These are phyloP conservation scores for Indicator indicator DNA, from an alignment of 2,113 vertebrate genomes.

Conservation along the genomic window DNA sequence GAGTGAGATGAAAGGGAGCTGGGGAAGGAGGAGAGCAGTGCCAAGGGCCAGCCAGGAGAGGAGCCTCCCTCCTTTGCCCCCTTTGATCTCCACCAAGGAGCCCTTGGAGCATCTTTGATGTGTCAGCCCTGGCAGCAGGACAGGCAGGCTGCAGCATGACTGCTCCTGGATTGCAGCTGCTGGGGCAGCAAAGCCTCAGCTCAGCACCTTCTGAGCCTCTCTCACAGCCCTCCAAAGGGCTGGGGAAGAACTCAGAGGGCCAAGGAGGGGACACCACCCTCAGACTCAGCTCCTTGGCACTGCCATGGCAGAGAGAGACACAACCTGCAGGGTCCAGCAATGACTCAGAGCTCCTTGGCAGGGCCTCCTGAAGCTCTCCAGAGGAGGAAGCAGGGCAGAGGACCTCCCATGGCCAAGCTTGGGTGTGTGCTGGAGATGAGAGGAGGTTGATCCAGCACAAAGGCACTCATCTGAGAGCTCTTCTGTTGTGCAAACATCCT, in stretches of 20 bases:
- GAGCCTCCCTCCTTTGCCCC: not conserved
- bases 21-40: not conserved
- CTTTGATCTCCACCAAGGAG: constrained; percentile 1
- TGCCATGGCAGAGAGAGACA: not conserved
- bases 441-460: not conserved
- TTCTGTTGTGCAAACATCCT: no score
- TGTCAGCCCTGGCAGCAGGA: not conserved
- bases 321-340: no score
- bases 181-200: not conserved
- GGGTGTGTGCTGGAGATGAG: no score
- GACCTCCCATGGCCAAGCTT: not conserved
- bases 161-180: not conserved
- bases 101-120: constrained; percentile 27
- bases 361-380: not conserved
- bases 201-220: not conserved
- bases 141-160: constrained; percentile 15
- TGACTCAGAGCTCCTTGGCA: no score
- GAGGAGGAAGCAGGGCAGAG: not conserved
- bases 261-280: not conserved
- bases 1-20: not conserved
- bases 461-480: not conserved
- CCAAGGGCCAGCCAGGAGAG: not conserved
- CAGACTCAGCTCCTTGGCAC: not conserved
- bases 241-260: not conserved
- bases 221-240: not conserved